Conservation (phyloP, 2,113 vertebrate genomes). For the Rafetus swinhoei region DNA sequence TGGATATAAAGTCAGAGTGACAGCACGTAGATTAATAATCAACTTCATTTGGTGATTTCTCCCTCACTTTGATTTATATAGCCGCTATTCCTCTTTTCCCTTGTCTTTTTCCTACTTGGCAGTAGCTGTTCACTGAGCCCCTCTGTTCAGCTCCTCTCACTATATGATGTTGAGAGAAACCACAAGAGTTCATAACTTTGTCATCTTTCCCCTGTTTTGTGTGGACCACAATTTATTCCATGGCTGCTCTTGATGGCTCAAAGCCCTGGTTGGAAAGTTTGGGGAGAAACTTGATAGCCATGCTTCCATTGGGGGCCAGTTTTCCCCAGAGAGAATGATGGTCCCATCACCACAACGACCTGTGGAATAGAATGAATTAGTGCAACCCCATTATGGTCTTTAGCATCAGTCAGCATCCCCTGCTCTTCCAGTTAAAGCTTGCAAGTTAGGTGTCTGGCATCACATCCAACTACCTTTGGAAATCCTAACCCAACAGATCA, state of each 20-base stretch:
- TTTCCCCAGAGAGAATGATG: neutral
- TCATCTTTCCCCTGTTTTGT: neutral
- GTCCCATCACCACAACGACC: neutral
- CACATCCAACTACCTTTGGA: neutral
- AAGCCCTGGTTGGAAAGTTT: neutral
- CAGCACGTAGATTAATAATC: constrained; percentile 49
- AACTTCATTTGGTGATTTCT: constrained; percentile 43
- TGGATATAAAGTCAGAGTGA: constrained; percentile 14
- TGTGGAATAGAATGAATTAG: neutral
- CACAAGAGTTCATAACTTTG: neutral
- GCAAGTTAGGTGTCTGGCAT: neutral
- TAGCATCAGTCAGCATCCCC: neutral
- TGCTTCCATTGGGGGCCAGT: neutral
- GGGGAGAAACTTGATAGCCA: neutral
- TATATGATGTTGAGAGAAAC: neutral
- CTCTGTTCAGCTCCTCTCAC: constrained; percentile 2
- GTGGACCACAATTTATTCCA: neutral
- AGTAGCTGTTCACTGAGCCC: neutral
- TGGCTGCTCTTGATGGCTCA: neutral
- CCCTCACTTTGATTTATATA: constrained; percentile 18
- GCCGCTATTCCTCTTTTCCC: constrained; percentile 29
- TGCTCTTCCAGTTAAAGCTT: neutral
- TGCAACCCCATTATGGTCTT: neutral
- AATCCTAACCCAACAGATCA: neutral
- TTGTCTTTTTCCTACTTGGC: constrained; percentile 21